Conservation (phyloP, 2,113 vertebrate species). For the Leucoraja erinaceus region DNA sequence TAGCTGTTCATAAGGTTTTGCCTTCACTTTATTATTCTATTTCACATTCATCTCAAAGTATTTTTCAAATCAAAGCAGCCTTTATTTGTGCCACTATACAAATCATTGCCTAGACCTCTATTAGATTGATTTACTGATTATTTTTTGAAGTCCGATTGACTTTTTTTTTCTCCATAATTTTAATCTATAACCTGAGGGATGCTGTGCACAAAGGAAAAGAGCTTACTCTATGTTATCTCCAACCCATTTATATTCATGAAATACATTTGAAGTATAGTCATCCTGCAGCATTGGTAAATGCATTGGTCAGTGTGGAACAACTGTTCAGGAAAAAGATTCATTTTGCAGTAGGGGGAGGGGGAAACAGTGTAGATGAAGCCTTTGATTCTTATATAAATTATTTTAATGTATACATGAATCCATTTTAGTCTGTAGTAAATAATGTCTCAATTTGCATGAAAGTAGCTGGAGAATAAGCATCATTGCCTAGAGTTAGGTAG, state of each 20-base stretch:
- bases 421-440: neutral
- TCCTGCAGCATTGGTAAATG: neutral
- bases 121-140: no score
- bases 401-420: neutral
- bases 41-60: no score
- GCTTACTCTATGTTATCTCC: neutral
- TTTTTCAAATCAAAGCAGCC: no score
- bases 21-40: no score
- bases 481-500: neutral
- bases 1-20: no score
- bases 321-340: neutral
- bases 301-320: neutral
- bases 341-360: no score
- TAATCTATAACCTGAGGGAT: neutral
- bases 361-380: no score
- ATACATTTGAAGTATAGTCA: neutral
- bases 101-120: no score
- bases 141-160: no score
- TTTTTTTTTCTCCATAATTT: no score
- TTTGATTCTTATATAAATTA: no score
- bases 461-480: neutral
- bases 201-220: neutral
- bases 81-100: no score
- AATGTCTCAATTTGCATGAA: neutral
- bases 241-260: neutral